Conservation (phyloP, 2,888 invertebrate genomes). For the Aleiodes alternator region DNA sequence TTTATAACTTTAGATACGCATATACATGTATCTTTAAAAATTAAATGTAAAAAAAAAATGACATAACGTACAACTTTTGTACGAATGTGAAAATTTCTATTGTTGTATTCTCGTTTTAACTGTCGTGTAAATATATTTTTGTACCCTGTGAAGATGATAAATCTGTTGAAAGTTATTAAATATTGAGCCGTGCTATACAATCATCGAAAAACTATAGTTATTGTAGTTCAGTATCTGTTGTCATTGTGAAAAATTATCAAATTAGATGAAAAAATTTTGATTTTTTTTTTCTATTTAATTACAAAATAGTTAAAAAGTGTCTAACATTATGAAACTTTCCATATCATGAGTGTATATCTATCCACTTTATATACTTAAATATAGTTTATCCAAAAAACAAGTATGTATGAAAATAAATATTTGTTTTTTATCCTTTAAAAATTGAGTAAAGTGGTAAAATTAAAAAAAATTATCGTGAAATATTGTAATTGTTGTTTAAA, state of each 20-base stretch:
- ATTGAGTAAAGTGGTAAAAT: neutral
- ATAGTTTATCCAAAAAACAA: too few species aligned
- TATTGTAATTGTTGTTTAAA: slow-evolving; percentile 32
- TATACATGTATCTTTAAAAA: neutral
- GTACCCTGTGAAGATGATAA: slow-evolving; percentile 57
- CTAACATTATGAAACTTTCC: neutral
- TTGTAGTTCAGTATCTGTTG: neutral
- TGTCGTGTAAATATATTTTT: slow-evolving; percentile 65
- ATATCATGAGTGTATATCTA: slow-evolving; percentile 27
- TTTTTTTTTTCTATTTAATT: too few species aligned
- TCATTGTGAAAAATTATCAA: neutral
- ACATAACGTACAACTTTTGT: slow-evolving; percentile 17
- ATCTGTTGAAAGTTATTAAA: slow-evolving; percentile 27
- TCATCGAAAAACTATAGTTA: slow-evolving; percentile 22
- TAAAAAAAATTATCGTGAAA: neutral
- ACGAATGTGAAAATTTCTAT: slow-evolving; percentile 8
- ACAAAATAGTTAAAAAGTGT: too few species aligned
- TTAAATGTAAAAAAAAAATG: slow-evolving; percentile 18
- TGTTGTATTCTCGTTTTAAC: slow-evolving; percentile 35
- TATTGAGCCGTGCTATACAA: slow-evolving; percentile 34
- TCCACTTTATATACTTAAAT: neutral
- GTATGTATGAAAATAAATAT: neutral
- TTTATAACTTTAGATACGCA: slow-evolving; percentile 26
- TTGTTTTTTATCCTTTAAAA: neutral
- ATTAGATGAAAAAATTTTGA: too few species aligned